These are phyloP conservation scores for Metalampra italica DNA, from an alignment of 2,888 invertebrate species.

Conservation along the genomic window DNA sequence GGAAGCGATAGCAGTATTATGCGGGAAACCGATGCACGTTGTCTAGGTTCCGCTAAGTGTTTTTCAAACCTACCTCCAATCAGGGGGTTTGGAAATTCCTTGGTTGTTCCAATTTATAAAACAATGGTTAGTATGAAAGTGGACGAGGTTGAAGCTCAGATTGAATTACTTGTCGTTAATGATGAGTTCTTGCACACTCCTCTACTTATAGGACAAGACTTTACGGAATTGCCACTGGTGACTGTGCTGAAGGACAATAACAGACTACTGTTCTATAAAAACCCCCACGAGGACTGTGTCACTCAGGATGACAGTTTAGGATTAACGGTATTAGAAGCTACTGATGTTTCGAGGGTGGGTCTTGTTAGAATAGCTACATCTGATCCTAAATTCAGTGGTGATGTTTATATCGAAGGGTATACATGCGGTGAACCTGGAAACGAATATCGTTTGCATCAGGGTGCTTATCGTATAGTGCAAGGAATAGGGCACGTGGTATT, in stretches of 20 bases:
- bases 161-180: no score
- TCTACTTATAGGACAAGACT: slow-evolving; percentile 15
- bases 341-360: neutral
- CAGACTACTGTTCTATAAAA: no score
- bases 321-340: neutral
- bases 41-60: no score
- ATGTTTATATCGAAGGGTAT: slow-evolving; percentile 14
- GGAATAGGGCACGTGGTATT: slow-evolving; percentile 13
- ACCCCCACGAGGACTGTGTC: slow-evolving; percentile 5
- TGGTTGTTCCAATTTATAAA: no score
- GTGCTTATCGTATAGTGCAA: slow-evolving; percentile 8
- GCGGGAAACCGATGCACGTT: no score
- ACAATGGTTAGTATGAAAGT: no score
- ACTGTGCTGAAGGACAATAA: no score
- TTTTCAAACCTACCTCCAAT: no score
- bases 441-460: slow-evolving; percentile 13
- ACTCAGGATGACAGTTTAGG: neutral
- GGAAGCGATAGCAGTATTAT: slow-evolving; percentile 16
- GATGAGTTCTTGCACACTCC: no score
- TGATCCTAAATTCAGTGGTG: slow-evolving; percentile 12
- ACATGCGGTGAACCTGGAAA: slow-evolving; percentile 8
- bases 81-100: no score
- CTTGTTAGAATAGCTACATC: slow-evolving; percentile 1
- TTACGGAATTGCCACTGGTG: slow-evolving; percentile 11
- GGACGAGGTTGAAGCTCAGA: no score